A percentile compares a stretch with the other conserved stretches of the same genome.
These are phyloP conservation scores for Ptychodera flava DNA, from an alignment of 35 echinoderm and acorn worm genomes.

Conservation along the genomic window DNA sequence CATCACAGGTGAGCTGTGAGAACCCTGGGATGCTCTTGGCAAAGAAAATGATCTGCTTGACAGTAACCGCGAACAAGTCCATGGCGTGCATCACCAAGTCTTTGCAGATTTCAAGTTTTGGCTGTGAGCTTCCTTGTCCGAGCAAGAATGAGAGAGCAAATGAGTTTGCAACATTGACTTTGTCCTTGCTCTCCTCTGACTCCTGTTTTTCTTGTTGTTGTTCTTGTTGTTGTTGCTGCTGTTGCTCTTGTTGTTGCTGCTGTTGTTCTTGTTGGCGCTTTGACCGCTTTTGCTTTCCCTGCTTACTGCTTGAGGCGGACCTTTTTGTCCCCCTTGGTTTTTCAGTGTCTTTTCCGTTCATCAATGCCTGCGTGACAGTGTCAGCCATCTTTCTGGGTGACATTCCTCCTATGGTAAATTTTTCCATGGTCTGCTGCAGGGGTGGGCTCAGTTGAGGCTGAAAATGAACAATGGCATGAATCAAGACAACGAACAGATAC, in stretches of 20 bases:
- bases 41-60: conserved; percentile 93
- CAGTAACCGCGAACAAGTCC: conserved; percentile 94
- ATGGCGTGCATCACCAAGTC: conserved; percentile 45
- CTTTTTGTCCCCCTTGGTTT: background rate
- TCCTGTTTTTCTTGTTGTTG: background rate
- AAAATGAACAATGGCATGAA: no score
- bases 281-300: background rate
- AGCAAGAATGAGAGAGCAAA: background rate
- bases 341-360: background rate
- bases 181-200: background rate
- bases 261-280: background rate
- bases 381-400: background rate
- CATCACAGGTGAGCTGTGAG: conserved; percentile 75
- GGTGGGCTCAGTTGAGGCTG: background rate
- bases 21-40: conserved; percentile 93
- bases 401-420: background rate
- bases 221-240: background rate
- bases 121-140: background rate
- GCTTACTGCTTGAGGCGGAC: background rate
- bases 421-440: background rate
- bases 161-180: background rate
- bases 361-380: background rate
- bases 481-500: no score
- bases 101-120: conserved; percentile 12
- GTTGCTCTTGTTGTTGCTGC: background rate